Conservation (phyloP, 2,888 invertebrate genomes). For the Drosophila villosipedis region DNA sequence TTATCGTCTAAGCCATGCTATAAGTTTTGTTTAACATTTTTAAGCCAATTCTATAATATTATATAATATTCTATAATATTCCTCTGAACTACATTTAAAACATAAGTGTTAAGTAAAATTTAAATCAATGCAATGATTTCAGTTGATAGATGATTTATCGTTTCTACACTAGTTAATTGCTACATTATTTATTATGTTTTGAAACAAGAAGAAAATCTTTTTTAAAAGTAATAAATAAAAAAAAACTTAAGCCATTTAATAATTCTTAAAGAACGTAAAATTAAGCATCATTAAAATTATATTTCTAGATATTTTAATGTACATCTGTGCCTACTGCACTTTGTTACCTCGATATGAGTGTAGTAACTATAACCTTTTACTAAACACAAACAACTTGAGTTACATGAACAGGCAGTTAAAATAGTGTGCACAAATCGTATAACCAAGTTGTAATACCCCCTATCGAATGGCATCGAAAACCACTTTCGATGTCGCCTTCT, state of each 20-base stretch:
- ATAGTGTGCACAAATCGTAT: slow-evolving; percentile 14
- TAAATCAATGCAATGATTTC: neutral
- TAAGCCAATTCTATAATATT: no score
- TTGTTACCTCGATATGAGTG: neutral
- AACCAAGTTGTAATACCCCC: slow-evolving; percentile 23
- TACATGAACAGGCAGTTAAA: slow-evolving; percentile 8
- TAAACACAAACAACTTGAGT: slow-evolving; percentile 17
- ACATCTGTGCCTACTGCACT: neutral
- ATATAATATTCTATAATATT: no score
- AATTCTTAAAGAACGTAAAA: neutral
- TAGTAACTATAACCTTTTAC: neutral
- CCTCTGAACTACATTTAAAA: neutral
- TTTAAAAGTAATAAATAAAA: neutral
- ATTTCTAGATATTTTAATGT: neutral
- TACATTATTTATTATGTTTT: neutral
- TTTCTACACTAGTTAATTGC: neutral
- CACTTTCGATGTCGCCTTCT: slow-evolving; percentile 72
- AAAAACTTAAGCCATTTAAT: neutral
- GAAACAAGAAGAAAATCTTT: neutral
- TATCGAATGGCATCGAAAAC: slow-evolving; percentile 53
- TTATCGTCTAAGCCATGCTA: neutral
- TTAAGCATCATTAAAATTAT: neutral
- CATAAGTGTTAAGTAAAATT: neutral
- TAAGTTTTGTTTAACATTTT: neutral
- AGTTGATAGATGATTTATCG: no score